Evolutionary conservation across 2,113 vertebrate genomes (phyloP).

Genomic region (Fregata magnificens): DNA sequence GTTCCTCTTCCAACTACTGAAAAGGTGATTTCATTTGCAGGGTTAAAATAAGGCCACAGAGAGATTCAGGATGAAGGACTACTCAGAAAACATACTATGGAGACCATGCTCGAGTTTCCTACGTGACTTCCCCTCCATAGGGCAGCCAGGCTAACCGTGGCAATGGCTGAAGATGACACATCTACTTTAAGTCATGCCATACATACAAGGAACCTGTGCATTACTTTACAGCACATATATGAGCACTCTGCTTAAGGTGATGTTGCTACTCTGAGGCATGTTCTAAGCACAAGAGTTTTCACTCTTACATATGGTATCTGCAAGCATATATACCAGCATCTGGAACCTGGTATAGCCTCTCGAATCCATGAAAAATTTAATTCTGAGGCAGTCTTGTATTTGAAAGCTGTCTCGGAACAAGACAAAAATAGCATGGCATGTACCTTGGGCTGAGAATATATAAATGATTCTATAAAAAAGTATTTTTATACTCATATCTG

Average conservation of each 20-base stretch:
- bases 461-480: neutral
- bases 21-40: neutral
- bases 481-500: neutral
- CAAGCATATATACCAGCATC: neutral
- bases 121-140: neutral
- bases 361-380: neutral
- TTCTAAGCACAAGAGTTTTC: neutral
- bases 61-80: neutral
- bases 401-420: neutral
- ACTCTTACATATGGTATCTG: neutral
- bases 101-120: neutral
- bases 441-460: neutral
- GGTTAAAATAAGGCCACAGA: neutral
- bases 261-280: neutral
- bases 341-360: neutral
- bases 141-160: neutral
- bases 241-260: neutral
- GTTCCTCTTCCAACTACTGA: neutral
- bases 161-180: neutral
- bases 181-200: neutral
- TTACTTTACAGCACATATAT: neutral
- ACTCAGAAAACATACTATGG: neutral
- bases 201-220: neutral
- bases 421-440: fast-evolving
- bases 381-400: neutral